A percentile compares a stretch with the other conserved stretches of the same genome.
These are phyloP conservation scores for Lineus longissimus DNA, from an alignment of 1,140 invertebrate species.

Conservation along the genomic window DNA sequence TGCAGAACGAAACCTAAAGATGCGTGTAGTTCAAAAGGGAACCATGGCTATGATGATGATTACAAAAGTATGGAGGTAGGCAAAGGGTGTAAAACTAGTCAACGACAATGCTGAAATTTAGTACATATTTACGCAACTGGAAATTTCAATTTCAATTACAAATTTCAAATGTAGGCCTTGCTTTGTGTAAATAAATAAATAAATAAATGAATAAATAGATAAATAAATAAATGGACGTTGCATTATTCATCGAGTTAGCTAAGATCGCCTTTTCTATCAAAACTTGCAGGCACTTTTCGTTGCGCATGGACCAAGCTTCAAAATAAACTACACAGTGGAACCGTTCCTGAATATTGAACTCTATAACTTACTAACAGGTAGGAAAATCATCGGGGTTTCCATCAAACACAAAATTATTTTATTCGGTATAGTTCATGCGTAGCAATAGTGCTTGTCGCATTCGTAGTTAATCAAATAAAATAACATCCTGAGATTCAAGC, in stretches of 20 bases:
- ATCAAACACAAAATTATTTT: neutral
- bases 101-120: neutral
- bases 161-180: no score
- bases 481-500: no score
- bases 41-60: slow-evolving; percentile 40
- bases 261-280: no score
- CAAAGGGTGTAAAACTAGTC: neutral
- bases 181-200: no score
- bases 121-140: no score
- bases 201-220: no score
- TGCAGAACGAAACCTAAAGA: neutral
- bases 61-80: slow-evolving; percentile 40
- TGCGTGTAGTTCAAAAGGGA: slow-evolving; percentile 26
- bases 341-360: slow-evolving; percentile 2
- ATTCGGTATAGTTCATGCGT: neutral
- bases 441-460: no score
- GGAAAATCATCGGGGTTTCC: no score
- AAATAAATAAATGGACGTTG: no score
- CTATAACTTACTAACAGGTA: slow-evolving; percentile 5
- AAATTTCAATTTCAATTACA: no score
- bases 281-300: neutral
- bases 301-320: neutral
- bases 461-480: no score
- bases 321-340: neutral
- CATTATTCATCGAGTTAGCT: no score